Percentiles rank a stretch among this genome's conserved stretches.
These are phyloP conservation scores for Spodoptera litura DNA, from an alignment of 1,140 invertebrate genomes.

Conservation along the genomic window DNA sequence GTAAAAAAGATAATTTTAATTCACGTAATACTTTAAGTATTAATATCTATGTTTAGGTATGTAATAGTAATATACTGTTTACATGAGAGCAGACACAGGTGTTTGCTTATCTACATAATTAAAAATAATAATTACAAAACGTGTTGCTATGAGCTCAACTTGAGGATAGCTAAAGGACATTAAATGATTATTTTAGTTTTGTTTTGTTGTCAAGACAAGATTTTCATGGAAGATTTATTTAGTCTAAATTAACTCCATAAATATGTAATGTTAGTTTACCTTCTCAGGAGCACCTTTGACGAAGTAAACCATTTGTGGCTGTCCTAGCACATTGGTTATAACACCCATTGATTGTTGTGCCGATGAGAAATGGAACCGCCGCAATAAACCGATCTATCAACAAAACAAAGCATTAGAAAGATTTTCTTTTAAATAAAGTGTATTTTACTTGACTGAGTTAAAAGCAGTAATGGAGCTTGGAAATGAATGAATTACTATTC, in stretches of 20 bases:
- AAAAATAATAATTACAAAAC: neutral
- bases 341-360: conserved; percentile 96
- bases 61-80: neutral
- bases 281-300: conserved; percentile 97
- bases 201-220: no score
- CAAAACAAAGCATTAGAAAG: no score
- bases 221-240: no score
- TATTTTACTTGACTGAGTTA: no score
- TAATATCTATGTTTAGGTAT: neutral
- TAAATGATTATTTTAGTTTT: no score
- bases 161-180: no score
- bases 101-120: no score
- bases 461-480: no score
- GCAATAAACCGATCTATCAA: conserved; percentile 92
- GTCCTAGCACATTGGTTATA: conserved; percentile 92
- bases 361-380: conserved; percentile 97
- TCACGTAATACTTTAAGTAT: no score
- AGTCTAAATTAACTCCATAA: no score
- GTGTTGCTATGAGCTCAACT: neutral
- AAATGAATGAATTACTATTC: no score
- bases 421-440: no score
- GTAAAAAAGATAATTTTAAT: neutral
- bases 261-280: conserved; percentile 80
- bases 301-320: conserved; percentile 93
- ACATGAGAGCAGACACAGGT: neutral